Evolutionary conservation across 2,888 invertebrate genomes (phyloP).

Genomic region (Pyralis farinalis): DNA sequence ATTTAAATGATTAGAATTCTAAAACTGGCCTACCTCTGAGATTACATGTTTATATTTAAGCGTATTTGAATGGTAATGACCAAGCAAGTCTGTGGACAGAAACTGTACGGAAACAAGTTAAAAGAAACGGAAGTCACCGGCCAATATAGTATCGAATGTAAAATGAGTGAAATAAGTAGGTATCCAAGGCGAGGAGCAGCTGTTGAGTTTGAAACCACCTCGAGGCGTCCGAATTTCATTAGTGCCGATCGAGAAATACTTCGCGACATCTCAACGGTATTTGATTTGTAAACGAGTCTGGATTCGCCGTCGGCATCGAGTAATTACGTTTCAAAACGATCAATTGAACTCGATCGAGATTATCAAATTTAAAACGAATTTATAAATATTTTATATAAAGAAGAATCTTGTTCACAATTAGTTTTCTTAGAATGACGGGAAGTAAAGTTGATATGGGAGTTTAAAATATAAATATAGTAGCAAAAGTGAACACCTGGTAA

Average conservation of each 20-base stretch:
- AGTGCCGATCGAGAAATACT: conserved; percentile 13
- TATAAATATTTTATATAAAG: no score
- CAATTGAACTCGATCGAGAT: conserved; percentile 17
- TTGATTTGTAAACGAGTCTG: conserved; percentile 24
- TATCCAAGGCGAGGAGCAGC: conserved; percentile 20
- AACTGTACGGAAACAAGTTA: conserved; percentile 45
- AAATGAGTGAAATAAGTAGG: conserved; percentile 23
- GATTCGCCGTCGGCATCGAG: conserved; percentile 9
- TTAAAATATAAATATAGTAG: no score
- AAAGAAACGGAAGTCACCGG: conserved; percentile 44
- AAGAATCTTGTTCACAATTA: no score
- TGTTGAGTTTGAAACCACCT: conserved; percentile 2
- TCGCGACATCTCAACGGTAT: conserved; percentile 17
- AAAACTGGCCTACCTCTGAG: conserved; percentile 4
- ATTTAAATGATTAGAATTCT: neutral
- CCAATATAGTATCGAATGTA: conserved; percentile 23
- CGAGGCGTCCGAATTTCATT: conserved; percentile 20
- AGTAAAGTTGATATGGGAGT: no score
- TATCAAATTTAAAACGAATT: conserved; percentile 11
- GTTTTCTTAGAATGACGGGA: no score
- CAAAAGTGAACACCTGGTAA: neutral
- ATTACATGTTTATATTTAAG: conserved; percentile 19
- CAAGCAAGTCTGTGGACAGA: conserved; percentile 38
- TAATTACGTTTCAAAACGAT: conserved; percentile 15
- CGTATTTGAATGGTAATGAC: conserved; percentile 34